Evolutionary conservation across 2,888 invertebrate species (phyloP).

Genomic region (Artemia sinica): DNA sequence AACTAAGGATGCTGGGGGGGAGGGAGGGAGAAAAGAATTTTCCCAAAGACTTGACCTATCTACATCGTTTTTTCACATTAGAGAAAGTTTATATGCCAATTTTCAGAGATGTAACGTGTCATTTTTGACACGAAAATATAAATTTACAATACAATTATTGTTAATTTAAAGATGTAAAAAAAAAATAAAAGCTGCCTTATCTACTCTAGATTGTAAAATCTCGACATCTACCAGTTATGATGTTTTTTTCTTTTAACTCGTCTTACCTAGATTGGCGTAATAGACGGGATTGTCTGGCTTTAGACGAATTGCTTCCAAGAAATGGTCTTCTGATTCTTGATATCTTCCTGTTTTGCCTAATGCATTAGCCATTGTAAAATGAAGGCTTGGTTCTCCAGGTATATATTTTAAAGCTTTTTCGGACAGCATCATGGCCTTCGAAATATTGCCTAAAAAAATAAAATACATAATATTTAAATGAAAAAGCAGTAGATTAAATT

Average conservation of each 20-base stretch:
- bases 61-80: too few relatives aligned
- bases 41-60: too few relatives aligned
- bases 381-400: slow-evolving; percentile 54
- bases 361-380: slow-evolving; percentile 74
- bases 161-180: too few relatives aligned
- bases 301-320: slow-evolving; percentile 51
- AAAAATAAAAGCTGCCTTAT: too few relatives aligned
- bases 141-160: too few relatives aligned
- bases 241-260: neutral
- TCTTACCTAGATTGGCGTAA: slow-evolving; percentile 68
- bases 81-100: too few relatives aligned
- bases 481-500: neutral
- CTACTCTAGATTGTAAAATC: too few relatives aligned
- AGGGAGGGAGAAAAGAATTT: too few relatives aligned
- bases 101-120: too few relatives aligned
- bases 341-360: slow-evolving; percentile 63
- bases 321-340: slow-evolving; percentile 59
- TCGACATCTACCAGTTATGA: neutral
- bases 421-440: slow-evolving; percentile 52
- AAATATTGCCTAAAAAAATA: slow-evolving; percentile 41
- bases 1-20: too few relatives aligned
- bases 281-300: slow-evolving; percentile 54
- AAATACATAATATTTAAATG: slow-evolving; percentile 15
- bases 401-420: slow-evolving; percentile 49
- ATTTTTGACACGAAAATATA: too few relatives aligned